Evolutionary conservation across 1,140 invertebrate genomes (phyloP).

Genomic region (Tetramorium parvispinum): DNA sequence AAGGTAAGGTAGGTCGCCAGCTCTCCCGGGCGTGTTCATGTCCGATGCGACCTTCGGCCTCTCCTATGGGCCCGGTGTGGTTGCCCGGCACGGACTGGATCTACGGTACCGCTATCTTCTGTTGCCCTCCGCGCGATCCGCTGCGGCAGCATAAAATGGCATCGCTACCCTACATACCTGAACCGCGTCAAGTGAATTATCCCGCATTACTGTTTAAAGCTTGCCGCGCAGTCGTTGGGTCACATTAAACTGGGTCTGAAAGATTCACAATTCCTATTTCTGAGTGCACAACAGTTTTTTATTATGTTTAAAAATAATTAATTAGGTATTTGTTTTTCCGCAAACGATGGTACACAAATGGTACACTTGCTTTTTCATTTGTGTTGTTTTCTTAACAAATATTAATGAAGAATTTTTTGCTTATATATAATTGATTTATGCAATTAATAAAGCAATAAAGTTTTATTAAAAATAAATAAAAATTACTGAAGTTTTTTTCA

Average conservation of each 20-base stretch:
- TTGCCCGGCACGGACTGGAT: slow-evolving; percentile 70
- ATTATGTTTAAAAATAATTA: too few species aligned
- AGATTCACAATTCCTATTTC: neutral
- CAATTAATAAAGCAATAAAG: neutral
- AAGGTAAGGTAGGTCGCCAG: slow-evolving; percentile 72
- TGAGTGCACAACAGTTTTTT: too few species aligned
- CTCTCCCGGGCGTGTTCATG: slow-evolving; percentile 75
- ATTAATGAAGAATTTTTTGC: neutral
- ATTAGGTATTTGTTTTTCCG: neutral
- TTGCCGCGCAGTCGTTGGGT: neutral
- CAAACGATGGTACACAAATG: neutral
- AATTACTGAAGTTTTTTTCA: neutral
- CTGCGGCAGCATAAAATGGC: slow-evolving; percentile 70
- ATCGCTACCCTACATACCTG: slow-evolving; percentile 79
- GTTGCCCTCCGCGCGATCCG: slow-evolving; percentile 13
- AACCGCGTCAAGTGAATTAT: slow-evolving; percentile 7
- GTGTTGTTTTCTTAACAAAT: neutral
- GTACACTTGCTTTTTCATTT: neutral
- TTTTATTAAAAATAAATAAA: neutral
- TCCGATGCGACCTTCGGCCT: slow-evolving; percentile 78
- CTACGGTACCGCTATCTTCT: slow-evolving; percentile 74
- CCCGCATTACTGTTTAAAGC: neutral
- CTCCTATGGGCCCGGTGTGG: slow-evolving; percentile 67
- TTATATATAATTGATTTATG: neutral
- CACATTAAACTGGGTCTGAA: neutral